phyloP scores from a whole-genome alignment of 2,113 vertebrate genomes.

The Callionymus lyra region DNA sequence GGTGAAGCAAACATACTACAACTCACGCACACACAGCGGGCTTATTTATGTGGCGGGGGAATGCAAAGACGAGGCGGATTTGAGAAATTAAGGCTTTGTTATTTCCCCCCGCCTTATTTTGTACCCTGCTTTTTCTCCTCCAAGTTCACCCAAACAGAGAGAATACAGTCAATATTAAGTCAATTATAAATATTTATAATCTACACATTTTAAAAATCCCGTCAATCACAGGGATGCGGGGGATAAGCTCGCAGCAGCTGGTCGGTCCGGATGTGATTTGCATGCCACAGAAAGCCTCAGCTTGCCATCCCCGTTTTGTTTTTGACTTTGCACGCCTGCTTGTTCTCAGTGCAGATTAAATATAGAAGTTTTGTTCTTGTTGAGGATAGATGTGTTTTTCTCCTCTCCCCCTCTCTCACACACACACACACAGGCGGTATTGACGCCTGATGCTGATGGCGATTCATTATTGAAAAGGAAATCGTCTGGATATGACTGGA shows the following conservation, averaged over 20 bases:
- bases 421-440: constrained; percentile 38
- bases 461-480: constrained; percentile 75
- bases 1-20: constrained; percentile 29
- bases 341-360: constrained; percentile 69
- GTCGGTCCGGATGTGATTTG: constrained; percentile 62
- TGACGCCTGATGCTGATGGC: constrained; percentile 65
- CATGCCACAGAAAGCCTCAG: constrained; percentile 65
- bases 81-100: constrained; percentile 36
- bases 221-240: constrained; percentile 66
- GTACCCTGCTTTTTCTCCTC: constrained; percentile 8
- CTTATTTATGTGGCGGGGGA: constrained; percentile 47
- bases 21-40: constrained; percentile 12
- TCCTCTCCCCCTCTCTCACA: constrained; percentile 1
- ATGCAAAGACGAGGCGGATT: constrained; percentile 32
- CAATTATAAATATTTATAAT: constrained; percentile 79
- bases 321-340: constrained; percentile 62
- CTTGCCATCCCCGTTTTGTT: constrained; percentile 58
- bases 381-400: constrained; percentile 57
- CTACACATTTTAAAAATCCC: constrained; percentile 69
- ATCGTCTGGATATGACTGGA: constrained; percentile 64
- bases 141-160: constrained; percentile 58
- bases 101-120: constrained; percentile 21
- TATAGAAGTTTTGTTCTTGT: constrained; percentile 74
- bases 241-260: constrained; percentile 59
- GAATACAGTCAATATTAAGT: constrained; percentile 69